Conservation (phyloP, 2,888 invertebrate genomes). For the Dicycla oo region DNA sequence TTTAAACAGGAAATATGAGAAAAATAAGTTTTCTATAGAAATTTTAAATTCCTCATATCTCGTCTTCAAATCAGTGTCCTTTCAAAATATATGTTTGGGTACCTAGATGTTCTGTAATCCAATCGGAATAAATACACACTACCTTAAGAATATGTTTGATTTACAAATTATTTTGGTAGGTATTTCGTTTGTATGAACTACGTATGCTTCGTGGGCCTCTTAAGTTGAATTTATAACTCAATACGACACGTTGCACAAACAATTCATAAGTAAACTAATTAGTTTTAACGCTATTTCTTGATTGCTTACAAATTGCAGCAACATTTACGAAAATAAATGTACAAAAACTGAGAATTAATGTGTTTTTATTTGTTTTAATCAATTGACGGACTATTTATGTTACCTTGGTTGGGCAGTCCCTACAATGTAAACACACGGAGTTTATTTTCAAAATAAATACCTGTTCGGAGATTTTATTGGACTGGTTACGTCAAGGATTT, state of each 20-base stretch:
- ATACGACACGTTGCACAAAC: neutral
- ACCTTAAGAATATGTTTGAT: no score
- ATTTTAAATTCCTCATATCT: no score
- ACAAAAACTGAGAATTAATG: constrained; percentile 42
- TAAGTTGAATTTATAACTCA: neutral
- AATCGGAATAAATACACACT: no score
- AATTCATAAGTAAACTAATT: neutral
- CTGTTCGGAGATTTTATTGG: constrained; percentile 46
- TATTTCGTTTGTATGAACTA: no score
- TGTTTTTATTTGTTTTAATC: constrained; percentile 51
- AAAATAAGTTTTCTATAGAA: no score
- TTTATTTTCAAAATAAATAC: constrained; percentile 61
- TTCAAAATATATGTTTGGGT: no score
- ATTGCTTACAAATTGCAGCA: constrained; percentile 33
- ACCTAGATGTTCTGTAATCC: no score
- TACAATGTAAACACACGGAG: constrained; percentile 44
- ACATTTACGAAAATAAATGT: constrained; percentile 31
- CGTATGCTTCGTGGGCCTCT: no score
- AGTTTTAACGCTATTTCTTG: neutral
- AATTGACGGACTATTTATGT: constrained; percentile 44
- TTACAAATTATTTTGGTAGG: no score
- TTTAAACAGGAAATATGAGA: no score
- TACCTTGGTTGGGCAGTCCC: constrained; percentile 47
- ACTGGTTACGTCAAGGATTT: constrained; percentile 34
- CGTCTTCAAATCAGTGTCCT: no score